Base-by-base conservation (phyloP, 2,888 invertebrate species). In the Temnothorax rugatulus region DNA sequence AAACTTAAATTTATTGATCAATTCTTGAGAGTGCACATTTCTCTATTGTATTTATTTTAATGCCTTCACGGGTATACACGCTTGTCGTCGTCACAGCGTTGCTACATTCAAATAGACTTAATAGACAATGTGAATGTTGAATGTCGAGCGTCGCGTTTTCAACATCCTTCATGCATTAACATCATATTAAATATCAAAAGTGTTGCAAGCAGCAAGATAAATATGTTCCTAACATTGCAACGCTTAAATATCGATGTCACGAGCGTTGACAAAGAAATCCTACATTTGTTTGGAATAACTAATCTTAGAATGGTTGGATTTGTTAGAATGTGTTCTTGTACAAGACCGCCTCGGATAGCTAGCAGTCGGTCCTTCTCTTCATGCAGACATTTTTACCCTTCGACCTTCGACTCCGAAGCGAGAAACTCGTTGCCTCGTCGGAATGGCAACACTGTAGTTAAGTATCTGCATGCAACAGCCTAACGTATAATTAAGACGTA, bases 401-500 rank as follows among this genome's bases (percentile, higher is more conserved):
- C 63, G 81, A 52, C 84, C 44, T 77, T 34, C 76, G 68, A 83
- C 66, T 77, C 54, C 52, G 38, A 69, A 38, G 52, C 77, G 50
- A 50, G 50, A 82, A 79, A 76, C 79, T 41, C 57, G 61, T 50
- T 71, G 29, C 59, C 68, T 63, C 61, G 50, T 57, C 59, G 25
- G 82, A 74, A 85, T 77, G 75, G 84, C 86, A 88, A 84, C 83
- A 54, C 85, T 84, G 85, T 86, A 68, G 79, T 90, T 84, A 85
- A 86, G 84, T 84, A 89, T 84, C 85, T 84, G 86, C 84, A 82
- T 81, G 84, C 84, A 81, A 64, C 85, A 69, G 61, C 75, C 71
- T 75, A 83, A 81, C 85, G 90, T 79, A 71, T 88, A 89, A 89
- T 89, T 90, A 90, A 89, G 90, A 87, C 79, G 69, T 82, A 71